Base-by-base conservation (phyloP, 2,888 invertebrate species). In the Poecilobothrus nobilitatus region DNA sequence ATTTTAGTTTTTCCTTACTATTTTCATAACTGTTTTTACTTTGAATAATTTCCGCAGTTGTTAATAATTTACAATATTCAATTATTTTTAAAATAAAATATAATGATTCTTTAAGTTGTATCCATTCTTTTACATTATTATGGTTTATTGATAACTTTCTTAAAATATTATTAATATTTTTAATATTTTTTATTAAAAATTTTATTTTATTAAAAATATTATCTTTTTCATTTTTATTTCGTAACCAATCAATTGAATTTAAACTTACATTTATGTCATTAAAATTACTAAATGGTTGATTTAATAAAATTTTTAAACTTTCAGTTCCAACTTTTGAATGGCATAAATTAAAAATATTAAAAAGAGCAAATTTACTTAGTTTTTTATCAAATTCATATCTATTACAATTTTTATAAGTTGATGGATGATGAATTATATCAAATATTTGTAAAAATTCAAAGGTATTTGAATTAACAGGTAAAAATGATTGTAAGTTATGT, bases 371-470 rank as follows among this genome's bases (percentile, higher is more conserved):
- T 1, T 88, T 88, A 77, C 88, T 88, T 73, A 84, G 85, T 41
- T 75, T 80, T 33, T 78, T 77, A n/a, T n/a, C n/a, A n/a, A n/a
- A n/a, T n/a, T 41, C 2, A 41, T 41, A 27, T 37, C 7, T 53
- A n/a, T 53, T 73, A 78, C 79, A 18, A 79, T 82, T 76, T 88
- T 89, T 53, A 74, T 86, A 88, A 27, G 84, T 83, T 33, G 89
- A 87, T n/a, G 89, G 89, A 64, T 69, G 66, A 53, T 68, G 33
- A 20, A 34, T 21, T 63, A 71, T 62, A 66, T 86, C 83, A 75
- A 91, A 88, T 70, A 92, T 87, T 76, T 89, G 87, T 61, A 92
- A 77, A 1, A 87, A 86, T 72, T 84, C 84, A 74, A 86, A 87
- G 1, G 87, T 85, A 37, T 84, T 84, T 34, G 84, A 83, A 77